phyloP scores from a whole-genome alignment of 2,888 invertebrate species.

The Sinotaia quadrata region DNA sequence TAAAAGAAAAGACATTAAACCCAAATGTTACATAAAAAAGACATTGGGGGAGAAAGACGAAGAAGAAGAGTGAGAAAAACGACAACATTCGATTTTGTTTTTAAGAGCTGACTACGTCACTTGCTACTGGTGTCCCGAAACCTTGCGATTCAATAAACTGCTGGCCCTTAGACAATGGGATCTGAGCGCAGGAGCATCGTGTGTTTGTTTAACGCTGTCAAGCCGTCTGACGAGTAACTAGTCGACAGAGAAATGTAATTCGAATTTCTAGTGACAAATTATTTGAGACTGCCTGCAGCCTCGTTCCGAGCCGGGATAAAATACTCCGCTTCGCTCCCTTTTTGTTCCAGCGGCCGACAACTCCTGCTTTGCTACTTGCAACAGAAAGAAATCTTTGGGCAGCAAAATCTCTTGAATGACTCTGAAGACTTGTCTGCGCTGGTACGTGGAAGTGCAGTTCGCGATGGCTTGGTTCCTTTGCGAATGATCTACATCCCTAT shows the following conservation, averaged over 20 bases:
- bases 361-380: too few relatives aligned
- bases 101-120: not conserved
- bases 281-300: not conserved
- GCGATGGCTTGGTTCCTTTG: too few relatives aligned
- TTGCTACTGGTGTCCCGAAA: not conserved
- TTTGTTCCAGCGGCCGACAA: too few relatives aligned
- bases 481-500: too few relatives aligned
- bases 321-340: not conserved
- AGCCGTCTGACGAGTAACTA: constrained; percentile 17
- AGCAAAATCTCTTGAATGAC: too few relatives aligned
- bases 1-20: not conserved
- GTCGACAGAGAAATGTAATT: constrained; percentile 25
- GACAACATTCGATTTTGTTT: constrained; percentile 2
- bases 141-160: constrained; percentile 21
- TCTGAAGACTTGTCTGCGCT: too few relatives aligned
- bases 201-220: constrained; percentile 10
- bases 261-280: constrained; percentile 20
- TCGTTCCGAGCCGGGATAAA: constrained; percentile 9
- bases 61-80: not conserved
- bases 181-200: not conserved
- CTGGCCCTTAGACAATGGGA: not conserved
- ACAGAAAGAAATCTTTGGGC: too few relatives aligned
- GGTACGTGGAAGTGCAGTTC: too few relatives aligned
- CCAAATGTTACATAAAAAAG: not conserved
- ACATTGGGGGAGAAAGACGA: not conserved